phyloP scores from a whole-genome alignment of 2,888 invertebrate species.

The Pachliopta kotzebuea region DNA sequence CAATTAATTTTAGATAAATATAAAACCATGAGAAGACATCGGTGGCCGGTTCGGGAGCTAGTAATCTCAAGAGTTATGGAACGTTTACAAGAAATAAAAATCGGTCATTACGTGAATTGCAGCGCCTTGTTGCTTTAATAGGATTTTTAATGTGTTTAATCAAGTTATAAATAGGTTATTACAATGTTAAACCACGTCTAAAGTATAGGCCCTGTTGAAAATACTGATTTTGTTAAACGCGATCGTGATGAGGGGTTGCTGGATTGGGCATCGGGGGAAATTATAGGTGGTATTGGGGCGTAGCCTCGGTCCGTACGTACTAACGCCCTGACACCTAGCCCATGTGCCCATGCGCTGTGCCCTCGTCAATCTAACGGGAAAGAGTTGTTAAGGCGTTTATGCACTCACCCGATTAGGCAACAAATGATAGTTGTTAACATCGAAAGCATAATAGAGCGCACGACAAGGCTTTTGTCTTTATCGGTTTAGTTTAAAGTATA shows the following conservation, averaged over 20 bases:
- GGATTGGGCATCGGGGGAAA: constrained; percentile 50
- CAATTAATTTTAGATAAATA: constrained; percentile 3
- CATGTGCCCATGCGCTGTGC: constrained; percentile 39
- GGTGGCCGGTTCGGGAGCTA: constrained; percentile 33
- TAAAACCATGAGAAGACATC: constrained; percentile 8
- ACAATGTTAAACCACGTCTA: constrained; percentile 28
- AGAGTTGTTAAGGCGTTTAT: constrained; percentile 37
- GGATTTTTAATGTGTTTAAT: constrained; percentile 31
- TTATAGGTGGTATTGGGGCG: constrained; percentile 58
- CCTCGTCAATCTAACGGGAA: constrained; percentile 69
- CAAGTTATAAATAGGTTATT: constrained; percentile 32
- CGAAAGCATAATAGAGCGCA: background rate
- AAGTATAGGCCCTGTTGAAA: constrained; percentile 38
- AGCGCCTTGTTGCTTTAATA: constrained; percentile 29
- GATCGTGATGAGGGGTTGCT: constrained; percentile 55
- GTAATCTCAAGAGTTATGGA: constrained; percentile 34
- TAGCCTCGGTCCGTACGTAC: constrained; percentile 42
- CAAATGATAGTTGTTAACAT: background rate
- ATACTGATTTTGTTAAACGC: constrained; percentile 52
- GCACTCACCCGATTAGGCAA: constrained; percentile 7
- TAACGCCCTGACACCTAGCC: constrained; percentile 63
- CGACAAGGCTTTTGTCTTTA: background rate
- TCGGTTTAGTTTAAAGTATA: background rate
- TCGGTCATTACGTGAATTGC: constrained; percentile 24
- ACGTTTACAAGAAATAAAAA: constrained; percentile 32